These are phyloP conservation scores for Xenops minutus DNA, from an alignment of 2,797 vertebrate genomes.

Conservation along the genomic window DNA sequence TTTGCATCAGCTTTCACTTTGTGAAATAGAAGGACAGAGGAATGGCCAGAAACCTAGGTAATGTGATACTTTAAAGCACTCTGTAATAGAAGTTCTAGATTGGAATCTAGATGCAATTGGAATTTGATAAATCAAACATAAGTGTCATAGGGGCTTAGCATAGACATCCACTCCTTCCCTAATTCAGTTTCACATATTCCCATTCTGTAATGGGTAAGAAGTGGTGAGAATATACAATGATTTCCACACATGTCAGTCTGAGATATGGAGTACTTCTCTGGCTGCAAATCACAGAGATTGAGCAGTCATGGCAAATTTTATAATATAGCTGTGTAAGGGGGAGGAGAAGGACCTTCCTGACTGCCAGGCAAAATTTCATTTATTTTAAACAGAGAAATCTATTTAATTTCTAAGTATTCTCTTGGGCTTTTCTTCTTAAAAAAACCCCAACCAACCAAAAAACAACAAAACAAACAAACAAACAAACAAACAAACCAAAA, in stretches of 20 bases:
- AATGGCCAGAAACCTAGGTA: neutral
- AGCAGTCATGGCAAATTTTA: neutral
- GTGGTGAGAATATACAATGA: neutral
- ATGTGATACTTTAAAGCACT: neutral
- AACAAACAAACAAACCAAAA: neutral
- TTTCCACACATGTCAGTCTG: neutral
- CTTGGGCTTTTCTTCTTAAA: neutral
- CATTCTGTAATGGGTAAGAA: neutral
- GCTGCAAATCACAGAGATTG: neutral
- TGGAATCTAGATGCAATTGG: neutral
- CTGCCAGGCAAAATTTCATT: neutral
- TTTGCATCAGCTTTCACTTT: neutral
- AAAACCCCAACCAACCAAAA: neutral
- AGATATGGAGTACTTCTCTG: neutral
- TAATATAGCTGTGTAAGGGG: neutral
- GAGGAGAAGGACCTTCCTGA: neutral
- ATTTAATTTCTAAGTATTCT: constrained; percentile 11
- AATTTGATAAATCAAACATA: neutral
- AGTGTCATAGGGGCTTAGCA: neutral
- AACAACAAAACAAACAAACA: neutral
- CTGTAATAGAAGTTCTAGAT: neutral
- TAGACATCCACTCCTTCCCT: neutral
- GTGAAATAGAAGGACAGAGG: neutral
- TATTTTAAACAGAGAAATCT: constrained; percentile 40
- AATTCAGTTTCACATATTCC: neutral